Evolutionary conservation across 2,113 vertebrate genomes (phyloP).

Genomic region (Piprites chloris): DNA sequence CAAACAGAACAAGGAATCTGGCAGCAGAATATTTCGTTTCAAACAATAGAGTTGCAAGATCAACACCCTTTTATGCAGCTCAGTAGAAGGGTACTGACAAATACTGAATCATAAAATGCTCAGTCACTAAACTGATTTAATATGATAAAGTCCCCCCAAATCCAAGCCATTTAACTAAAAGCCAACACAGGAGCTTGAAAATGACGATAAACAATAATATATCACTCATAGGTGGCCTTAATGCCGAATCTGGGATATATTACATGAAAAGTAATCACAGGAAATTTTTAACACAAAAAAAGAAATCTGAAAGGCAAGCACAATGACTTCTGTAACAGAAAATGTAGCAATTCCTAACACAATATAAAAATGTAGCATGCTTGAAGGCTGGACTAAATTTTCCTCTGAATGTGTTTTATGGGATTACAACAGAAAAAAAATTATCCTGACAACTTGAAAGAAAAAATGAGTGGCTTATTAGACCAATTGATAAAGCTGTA

Average conservation of each 20-base stretch:
- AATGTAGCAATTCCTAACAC: neutral
- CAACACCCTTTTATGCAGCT: neutral
- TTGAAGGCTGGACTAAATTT: neutral
- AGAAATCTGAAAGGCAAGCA: neutral
- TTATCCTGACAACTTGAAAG: neutral
- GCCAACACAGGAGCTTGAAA: neutral
- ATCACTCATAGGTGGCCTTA: neutral
- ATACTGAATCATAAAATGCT: neutral
- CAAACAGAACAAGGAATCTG: constrained; percentile 21
- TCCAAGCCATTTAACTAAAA: neutral
- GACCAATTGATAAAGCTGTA: neutral
- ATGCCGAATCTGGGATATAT: neutral
- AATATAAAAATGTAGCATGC: neutral
- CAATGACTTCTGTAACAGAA: neutral
- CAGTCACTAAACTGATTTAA: neutral
- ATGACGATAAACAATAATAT: neutral
- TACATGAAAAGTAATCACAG: neutral
- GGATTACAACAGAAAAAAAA: neutral
- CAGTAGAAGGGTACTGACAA: neutral
- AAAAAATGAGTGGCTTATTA: neutral
- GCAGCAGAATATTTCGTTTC: constrained; percentile 3
- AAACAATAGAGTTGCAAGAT: neutral
- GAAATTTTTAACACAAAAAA: neutral
- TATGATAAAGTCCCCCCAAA: neutral
- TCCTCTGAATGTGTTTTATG: neutral